Percentiles rank a stretch among this genome's conserved stretches.
These are phyloP conservation scores for Drosophila picticornis DNA, from an alignment of 2,888 invertebrate genomes.

Conservation along the genomic window DNA sequence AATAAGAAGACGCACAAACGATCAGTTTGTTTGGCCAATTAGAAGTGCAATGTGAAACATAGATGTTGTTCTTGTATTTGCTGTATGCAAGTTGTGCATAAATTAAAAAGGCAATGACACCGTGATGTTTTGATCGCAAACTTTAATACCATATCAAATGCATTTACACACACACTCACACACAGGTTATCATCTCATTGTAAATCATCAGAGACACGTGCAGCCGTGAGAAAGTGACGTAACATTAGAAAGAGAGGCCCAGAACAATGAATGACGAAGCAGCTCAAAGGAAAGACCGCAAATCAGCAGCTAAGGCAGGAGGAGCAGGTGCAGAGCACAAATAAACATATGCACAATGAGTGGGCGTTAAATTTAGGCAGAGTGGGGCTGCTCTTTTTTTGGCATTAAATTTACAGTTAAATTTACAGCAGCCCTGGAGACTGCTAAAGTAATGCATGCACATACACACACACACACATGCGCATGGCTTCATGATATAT, in stretches of 20 bases:
- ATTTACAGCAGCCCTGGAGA: constrained; percentile 12
- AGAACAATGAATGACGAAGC: constrained; percentile 37
- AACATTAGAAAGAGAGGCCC: constrained; percentile 69
- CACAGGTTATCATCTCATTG: constrained; percentile 30
- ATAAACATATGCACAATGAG: constrained; percentile 5
- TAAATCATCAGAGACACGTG: constrained; percentile 62
- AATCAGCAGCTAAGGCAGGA: constrained; percentile 25
- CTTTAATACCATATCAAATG: constrained; percentile 26
- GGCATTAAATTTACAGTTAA: constrained; percentile 11
- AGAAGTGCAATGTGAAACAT: constrained; percentile 25
- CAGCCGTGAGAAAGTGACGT: constrained; percentile 81
- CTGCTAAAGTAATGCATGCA: constrained; percentile 4
- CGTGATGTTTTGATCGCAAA: constrained; percentile 20
- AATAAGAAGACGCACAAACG: constrained; percentile 17
- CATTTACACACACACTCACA: constrained; percentile 20
- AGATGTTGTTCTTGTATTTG: constrained; percentile 10
- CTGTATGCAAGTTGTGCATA: constrained; percentile 42
- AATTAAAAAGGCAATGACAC: constrained; percentile 68
- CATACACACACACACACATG: constrained; percentile 3
- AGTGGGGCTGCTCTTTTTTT: constrained; percentile 3
- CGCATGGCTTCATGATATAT: background rate
- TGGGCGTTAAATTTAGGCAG: constrained; percentile 11
- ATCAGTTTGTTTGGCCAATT: constrained; percentile 21
- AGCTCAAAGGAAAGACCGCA: constrained; percentile 29
- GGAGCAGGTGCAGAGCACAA: constrained; percentile 34